Conservation (phyloP, 2,113 vertebrate species). For the Istiophorus platypterus region DNA sequence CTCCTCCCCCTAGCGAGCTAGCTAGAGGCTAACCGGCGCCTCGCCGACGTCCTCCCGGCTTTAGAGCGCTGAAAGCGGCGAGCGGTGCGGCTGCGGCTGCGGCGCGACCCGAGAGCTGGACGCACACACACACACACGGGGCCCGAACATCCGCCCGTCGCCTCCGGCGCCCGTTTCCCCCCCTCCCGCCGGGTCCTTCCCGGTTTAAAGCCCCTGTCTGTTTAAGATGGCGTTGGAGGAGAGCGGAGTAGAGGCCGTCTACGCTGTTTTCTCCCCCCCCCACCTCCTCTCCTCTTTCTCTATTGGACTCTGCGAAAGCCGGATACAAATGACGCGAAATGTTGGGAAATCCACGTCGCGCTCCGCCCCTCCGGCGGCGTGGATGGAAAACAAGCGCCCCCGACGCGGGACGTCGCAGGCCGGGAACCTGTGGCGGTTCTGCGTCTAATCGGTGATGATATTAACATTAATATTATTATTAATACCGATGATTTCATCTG, state of each 20-base stretch:
- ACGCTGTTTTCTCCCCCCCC: slow-evolving; percentile 17
- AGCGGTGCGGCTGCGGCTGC: too few relatives aligned
- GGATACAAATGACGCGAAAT: slow-evolving; percentile 61
- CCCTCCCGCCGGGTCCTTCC: too few relatives aligned
- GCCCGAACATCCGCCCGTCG: too few relatives aligned
- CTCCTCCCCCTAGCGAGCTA: slow-evolving; percentile 64
- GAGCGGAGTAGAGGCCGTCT: slow-evolving; percentile 37
- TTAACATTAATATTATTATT: too few relatives aligned
- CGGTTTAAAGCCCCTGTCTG: slow-evolving; percentile 73
- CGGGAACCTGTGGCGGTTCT: background rate
- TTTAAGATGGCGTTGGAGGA: slow-evolving; percentile 82
- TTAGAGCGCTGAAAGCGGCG: slow-evolving; percentile 39
- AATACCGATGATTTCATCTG: too few relatives aligned
- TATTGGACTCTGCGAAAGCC: slow-evolving; percentile 49
- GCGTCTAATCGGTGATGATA: too few relatives aligned
- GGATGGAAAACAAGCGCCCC: background rate
- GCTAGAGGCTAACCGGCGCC: slow-evolving; percentile 56
- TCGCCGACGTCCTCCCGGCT: slow-evolving; percentile 20
- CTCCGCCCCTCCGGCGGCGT: slow-evolving; percentile 35
- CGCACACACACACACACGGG: too few relatives aligned
- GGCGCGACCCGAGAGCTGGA: background rate
- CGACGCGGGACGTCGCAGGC: too few relatives aligned
- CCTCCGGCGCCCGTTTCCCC: slow-evolving; percentile 17
- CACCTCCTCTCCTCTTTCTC: slow-evolving; percentile 26
- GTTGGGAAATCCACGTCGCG: slow-evolving; percentile 57